Evolutionary conservation across 2,113 vertebrate genomes (phyloP).

Genomic region (Aramus guarauna): DNA sequence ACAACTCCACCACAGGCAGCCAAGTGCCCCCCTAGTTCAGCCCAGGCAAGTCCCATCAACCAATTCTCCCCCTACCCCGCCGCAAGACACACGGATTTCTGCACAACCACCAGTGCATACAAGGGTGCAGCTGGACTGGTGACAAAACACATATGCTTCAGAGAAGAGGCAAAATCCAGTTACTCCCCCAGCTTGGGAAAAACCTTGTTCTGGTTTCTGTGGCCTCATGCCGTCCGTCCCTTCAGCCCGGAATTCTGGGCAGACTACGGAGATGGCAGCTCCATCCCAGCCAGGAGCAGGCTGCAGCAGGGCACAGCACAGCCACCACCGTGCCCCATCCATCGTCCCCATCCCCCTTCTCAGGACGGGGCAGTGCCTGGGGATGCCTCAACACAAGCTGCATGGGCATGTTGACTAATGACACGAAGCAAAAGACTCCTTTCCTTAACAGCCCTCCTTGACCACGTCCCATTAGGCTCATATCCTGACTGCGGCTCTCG

Average conservation of each 20-base stretch:
- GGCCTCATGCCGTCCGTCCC: background rate
- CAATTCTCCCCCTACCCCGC: background rate
- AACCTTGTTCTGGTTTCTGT: background rate
- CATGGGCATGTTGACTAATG: background rate
- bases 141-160: fast-evolving
- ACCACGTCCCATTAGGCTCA: background rate
- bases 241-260: background rate
- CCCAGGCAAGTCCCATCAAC: background rate
- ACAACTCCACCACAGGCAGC: background rate
- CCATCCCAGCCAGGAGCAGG: background rate
- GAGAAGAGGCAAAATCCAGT: background rate
- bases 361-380: background rate
- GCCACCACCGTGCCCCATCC: background rate
- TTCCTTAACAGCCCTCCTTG: background rate
- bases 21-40: too few species aligned
- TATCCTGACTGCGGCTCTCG: fast-evolving
- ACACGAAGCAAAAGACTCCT: background rate
- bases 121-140: fast-evolving
- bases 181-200: background rate
- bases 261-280: background rate
- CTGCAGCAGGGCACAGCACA: background rate
- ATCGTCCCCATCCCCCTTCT: background rate
- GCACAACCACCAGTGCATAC: fast-evolving
- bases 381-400: background rate
- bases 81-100: background rate